A percentile compares a stretch with the other conserved stretches of the same genome.
Conservation (phyloP, 2,113 vertebrate species). For the Scomber japonicus region DNA sequence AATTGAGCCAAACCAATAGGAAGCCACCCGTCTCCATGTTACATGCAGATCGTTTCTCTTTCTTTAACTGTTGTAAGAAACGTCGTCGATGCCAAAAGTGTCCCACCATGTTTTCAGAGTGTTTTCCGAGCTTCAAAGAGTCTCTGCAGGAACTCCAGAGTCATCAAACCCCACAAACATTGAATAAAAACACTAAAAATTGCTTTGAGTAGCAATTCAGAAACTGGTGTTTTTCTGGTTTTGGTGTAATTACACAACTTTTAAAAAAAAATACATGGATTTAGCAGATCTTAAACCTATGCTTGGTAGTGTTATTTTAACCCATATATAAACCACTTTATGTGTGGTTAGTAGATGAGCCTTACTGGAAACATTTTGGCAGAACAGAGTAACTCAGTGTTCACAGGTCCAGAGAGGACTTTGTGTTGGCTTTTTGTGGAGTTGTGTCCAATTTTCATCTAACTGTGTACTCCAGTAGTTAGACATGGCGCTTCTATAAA, state of each 20-base stretch:
- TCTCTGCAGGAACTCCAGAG: conserved; percentile 28
- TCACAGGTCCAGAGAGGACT: background rate
- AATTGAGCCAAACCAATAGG: conserved; percentile 13
- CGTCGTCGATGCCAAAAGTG: background rate
- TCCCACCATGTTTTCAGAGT: conserved; percentile 31
- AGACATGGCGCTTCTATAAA: no score
- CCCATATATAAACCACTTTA: conserved; percentile 24
- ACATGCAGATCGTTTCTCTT: background rate
- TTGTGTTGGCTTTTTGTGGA: background rate
- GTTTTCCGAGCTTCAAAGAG: conserved; percentile 25
- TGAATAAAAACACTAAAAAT: conserved; percentile 8
- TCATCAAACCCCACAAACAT: conserved; percentile 27
- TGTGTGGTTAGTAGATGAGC: conserved; percentile 10
- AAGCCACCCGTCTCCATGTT: conserved; percentile 2
- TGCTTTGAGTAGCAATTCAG: background rate
- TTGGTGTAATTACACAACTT: conserved; percentile 33
- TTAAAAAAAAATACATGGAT: background rate
- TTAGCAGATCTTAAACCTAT: background rate
- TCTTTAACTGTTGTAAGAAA: conserved; percentile 8
- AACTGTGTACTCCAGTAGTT: no score
- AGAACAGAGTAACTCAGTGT: conserved; percentile 6
- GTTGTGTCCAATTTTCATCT: background rate
- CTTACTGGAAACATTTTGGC: conserved; percentile 47
- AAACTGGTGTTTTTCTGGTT: conserved; percentile 13
- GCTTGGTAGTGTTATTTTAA: conserved; percentile 40